Base-by-base conservation (phyloP, 2,888 invertebrate genomes). In the Lacanobia wlatinum region DNA sequence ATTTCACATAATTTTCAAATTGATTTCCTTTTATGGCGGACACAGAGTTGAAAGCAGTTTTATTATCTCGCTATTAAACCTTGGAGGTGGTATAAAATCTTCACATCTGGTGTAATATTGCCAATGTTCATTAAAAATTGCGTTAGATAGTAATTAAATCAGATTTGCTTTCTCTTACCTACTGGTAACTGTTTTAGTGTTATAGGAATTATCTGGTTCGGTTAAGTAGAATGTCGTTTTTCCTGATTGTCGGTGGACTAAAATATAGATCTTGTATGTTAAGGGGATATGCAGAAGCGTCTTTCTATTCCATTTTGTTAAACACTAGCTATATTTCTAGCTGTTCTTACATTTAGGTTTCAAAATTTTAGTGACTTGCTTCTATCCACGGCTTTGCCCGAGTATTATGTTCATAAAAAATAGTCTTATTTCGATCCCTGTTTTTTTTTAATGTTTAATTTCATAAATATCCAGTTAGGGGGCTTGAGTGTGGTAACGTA, bases 101-200 rank as follows among this genome's bases (percentile, higher is more conserved):
- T 68, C 75, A 59, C 74, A 80, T 78, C 80, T 74, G 73, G 28
- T 3, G 21, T 60, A 64, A 52, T 53, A 73, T 48, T 53, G 34
- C 14, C 53, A 40, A 63, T 60, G 16, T 80, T 60, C 53, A 80
- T 80, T 68, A 80, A 80, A 78, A 80, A 78, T 50, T 60, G 63
- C 59, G n/a, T 46, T 63, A 55, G 38, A 55, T 63, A 46, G 18
- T 63, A 50, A 77, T 73, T 59, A 46, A 38, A 34, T 73, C 68
- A n/a, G 43, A 21, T 58, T n/a, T 40, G 7, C 38, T 61, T 58
- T 77, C 65, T 53, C 64, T 52, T 34, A n/a, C n/a, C 9, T 10
- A 56, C 5, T 34, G 16, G 38, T 16, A 23, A 52, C 18, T 52
- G 46, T 78, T 48, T 52, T 16, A 46, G n/a, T 61, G n/a, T 10